Evolutionary conservation across 2,888 invertebrate species (phyloP).

Genomic region (Tiphia femorata): DNA sequence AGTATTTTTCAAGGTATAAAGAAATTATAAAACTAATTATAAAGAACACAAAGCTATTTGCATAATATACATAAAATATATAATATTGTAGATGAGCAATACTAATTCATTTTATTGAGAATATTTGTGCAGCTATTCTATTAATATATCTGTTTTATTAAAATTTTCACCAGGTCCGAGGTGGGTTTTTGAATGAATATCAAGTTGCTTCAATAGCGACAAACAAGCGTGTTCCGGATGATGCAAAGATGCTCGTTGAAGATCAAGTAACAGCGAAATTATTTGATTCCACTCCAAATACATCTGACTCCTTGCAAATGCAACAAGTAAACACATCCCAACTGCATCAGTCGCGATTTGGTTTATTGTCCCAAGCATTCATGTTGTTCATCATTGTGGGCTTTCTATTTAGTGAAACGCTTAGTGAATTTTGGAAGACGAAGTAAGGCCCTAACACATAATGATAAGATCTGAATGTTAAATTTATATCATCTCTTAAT

Average conservation of each 20-base stretch:
- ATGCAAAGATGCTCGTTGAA: conserved; percentile 66
- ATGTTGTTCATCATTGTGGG: conserved; percentile 91
- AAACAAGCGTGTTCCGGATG: conserved; percentile 61
- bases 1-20: conserved; percentile 91
- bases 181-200: conserved; percentile 84
- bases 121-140: no score
- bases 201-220: conserved; percentile 74
- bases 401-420: conserved; percentile 90
- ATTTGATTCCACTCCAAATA: conserved; percentile 60
- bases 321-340: conserved; percentile 83
- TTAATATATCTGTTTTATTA: not conserved
- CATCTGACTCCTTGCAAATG: conserved; percentile 57
- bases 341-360: conserved; percentile 90
- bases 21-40: no score
- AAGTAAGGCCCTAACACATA: conserved; percentile 75
- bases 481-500: conserved; percentile 1
- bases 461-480: not conserved
- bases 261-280: conserved; percentile 68
- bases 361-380: conserved; percentile 89
- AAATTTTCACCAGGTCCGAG: conserved; percentile 75
- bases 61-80: not conserved
- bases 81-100: no score
- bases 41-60: no score
- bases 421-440: conserved; percentile 93
- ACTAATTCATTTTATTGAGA: no score